Conservation (phyloP, 2,888 invertebrate species). For the Copidosoma aretas region DNA sequence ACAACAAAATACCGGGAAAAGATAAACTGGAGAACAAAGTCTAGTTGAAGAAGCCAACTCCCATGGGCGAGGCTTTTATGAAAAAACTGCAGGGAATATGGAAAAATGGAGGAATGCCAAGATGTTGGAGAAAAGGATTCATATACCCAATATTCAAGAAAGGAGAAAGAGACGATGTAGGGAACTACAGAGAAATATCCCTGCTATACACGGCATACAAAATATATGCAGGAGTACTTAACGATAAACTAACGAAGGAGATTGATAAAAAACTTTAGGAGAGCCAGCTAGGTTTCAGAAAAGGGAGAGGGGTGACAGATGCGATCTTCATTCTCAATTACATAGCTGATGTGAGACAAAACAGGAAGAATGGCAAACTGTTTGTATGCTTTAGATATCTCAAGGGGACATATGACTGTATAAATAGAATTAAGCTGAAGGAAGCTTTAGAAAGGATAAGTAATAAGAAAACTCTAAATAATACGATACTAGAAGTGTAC, state of each 20-base stretch:
- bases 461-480: neutral
- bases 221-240: constrained; percentile 16
- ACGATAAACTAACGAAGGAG: constrained; percentile 7
- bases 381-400: constrained; percentile 1
- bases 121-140: constrained; percentile 16
- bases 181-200: constrained; percentile 33
- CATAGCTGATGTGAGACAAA: constrained; percentile 1
- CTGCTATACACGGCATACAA: constrained; percentile 26
- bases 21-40: constrained; percentile 13
- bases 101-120: constrained; percentile 12
- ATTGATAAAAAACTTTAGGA: neutral
- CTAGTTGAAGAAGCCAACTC: neutral
- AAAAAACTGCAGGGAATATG: constrained; percentile 18
- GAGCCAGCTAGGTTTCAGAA: neutral
- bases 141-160: constrained; percentile 25
- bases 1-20: constrained; percentile 2
- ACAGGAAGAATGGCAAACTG: constrained; percentile 2
- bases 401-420: constrained; percentile 16
- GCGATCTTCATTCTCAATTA: neutral
- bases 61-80: neutral
- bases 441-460: neutral
- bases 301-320: neutral
- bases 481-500: neutral
- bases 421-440: neutral
- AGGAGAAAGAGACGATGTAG: constrained; percentile 14